phyloP scores from a whole-genome alignment of 2,888 invertebrate species.

The Imbricaverruca yamaguchii region DNA sequence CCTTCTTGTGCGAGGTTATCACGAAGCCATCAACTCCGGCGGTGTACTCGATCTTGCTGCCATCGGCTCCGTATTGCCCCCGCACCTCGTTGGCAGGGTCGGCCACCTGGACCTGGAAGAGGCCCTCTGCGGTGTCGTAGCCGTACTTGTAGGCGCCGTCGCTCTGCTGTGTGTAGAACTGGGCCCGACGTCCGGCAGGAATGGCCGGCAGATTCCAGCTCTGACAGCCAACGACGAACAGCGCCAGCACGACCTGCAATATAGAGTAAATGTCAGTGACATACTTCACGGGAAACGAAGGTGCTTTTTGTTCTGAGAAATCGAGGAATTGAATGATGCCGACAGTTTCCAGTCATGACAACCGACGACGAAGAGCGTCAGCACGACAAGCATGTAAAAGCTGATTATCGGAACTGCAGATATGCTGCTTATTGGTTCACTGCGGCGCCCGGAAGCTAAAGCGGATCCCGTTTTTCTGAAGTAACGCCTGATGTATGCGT shows the following conservation, averaged over 20 bases:
- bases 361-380: too few species aligned
- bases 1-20: slow-evolving; percentile 50
- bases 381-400: too few species aligned
- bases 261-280: too few species aligned
- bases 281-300: too few species aligned
- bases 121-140: slow-evolving; percentile 57
- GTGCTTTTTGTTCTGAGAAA: too few species aligned
- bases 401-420: too few species aligned
- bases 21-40: slow-evolving; percentile 70
- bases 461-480: too few species aligned
- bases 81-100: slow-evolving; percentile 58
- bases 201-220: slow-evolving; percentile 40
- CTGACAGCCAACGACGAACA: slow-evolving; percentile 14
- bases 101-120: slow-evolving; percentile 57
- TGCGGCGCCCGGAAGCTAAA: too few species aligned
- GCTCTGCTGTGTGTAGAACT: slow-evolving; percentile 42
- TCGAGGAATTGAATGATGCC: too few species aligned
- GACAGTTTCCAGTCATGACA: too few species aligned
- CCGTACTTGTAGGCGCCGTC: slow-evolving; percentile 71
- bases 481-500: too few species aligned
- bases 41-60: slow-evolving; percentile 58
- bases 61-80: slow-evolving; percentile 47
- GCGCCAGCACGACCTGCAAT: not conserved
- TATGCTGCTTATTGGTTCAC: too few species aligned
- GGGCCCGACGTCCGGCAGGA: slow-evolving; percentile 38